phyloP scores from a whole-genome alignment of 2,888 invertebrate genomes.

The Coronaproctus castanopsis region DNA sequence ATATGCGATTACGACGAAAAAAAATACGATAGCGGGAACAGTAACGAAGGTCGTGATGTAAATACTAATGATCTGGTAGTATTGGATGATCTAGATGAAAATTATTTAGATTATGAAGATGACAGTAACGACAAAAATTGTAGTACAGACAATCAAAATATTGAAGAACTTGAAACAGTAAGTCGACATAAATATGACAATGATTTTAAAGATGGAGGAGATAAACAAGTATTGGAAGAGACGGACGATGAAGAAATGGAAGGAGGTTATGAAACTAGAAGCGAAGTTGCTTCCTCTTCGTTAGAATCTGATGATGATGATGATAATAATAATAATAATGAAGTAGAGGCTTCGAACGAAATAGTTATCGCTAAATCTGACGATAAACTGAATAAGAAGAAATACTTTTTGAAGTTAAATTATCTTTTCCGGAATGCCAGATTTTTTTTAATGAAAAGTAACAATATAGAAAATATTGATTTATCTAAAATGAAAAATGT shows the following conservation, averaged over 20 bases:
- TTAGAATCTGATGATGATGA: constrained; percentile 31
- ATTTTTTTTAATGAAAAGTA: constrained; percentile 93
- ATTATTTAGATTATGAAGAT: background rate
- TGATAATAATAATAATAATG: constrained; percentile 46
- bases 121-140: background rate
- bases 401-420: constrained; percentile 72
- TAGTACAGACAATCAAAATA: background rate
- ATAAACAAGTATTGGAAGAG: too few species aligned
- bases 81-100: background rate
- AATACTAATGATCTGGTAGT: background rate
- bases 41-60: background rate
- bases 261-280: constrained; percentile 49
- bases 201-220: background rate
- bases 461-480: constrained; percentile 89
- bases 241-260: background rate
- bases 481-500: constrained; percentile 87
- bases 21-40: background rate
- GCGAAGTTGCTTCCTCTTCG: constrained; percentile 69
- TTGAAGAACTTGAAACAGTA: too few species aligned
- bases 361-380: constrained; percentile 22
- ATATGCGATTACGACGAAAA: too few species aligned
- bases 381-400: constrained; percentile 39
- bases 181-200: background rate
- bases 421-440: constrained; percentile 83
- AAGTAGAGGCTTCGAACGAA: constrained; percentile 28